Conservation (phyloP, 2,797 vertebrate genomes). For the Zalophus californianus region DNA sequence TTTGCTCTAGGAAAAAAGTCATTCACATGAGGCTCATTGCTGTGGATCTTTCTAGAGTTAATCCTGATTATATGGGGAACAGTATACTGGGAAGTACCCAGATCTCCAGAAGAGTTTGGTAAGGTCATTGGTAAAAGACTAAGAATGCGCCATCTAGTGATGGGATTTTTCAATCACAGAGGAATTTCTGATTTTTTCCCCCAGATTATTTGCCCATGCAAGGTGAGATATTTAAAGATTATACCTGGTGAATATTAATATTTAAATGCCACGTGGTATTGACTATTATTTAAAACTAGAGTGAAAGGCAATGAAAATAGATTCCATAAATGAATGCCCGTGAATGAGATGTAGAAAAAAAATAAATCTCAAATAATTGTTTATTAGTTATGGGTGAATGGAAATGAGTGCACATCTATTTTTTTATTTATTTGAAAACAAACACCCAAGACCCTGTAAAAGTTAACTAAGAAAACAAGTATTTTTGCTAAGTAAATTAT, state of each 20-base stretch:
- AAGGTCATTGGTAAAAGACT: neutral
- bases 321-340: neutral
- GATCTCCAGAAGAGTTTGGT: neutral
- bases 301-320: neutral
- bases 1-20: neutral
- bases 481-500: conserved; percentile 15
- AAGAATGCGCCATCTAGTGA: neutral
- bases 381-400: conserved; percentile 39
- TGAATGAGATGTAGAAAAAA: neutral
- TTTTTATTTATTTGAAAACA: conserved; percentile 68
- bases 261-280: neutral
- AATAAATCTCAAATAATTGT: neutral
- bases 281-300: conserved; percentile 13
- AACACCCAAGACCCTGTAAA: neutral
- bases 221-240: neutral
- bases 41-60: neutral
- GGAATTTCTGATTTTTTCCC: neutral
- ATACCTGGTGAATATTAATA: neutral
- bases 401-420: neutral
- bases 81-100: neutral
- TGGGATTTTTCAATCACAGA: neutral
- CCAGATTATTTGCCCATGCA: neutral
- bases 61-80: neutral
- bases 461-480: neutral
- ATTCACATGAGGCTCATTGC: neutral